phyloP scores from a whole-genome alignment of 2,888 invertebrate species.

The Amphipyra berbera region DNA sequence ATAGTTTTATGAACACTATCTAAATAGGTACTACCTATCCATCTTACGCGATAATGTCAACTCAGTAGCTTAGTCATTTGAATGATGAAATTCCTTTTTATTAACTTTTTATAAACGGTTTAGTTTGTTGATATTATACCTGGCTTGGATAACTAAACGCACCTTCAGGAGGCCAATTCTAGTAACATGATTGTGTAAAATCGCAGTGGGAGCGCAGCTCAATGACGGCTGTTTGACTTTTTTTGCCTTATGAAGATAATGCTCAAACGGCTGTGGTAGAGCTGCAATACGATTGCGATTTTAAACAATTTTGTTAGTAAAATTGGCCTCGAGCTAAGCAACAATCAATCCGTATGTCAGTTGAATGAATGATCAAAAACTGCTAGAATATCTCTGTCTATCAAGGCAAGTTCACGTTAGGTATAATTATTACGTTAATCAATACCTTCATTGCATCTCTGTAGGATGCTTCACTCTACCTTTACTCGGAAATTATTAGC shows the following conservation, averaged over 20 bases:
- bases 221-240: no score
- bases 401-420: background rate
- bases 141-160: no score
- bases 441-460: background rate
- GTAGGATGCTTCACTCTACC: background rate
- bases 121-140: background rate
- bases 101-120: background rate
- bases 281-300: no score
- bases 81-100: conserved; percentile 3
- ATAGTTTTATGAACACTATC: background rate
- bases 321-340: background rate
- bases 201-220: no score
- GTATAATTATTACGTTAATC: background rate
- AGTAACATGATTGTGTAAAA: no score
- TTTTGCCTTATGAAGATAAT: no score
- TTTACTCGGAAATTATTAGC: background rate
- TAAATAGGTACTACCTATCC: background rate
- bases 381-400: background rate
- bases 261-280: no score
- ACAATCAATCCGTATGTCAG: background rate
- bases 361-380: background rate
- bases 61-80: conserved; percentile 13
- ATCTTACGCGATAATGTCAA: conserved; percentile 21
- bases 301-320: no score
- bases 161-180: no score